These are phyloP conservation scores for Colistium nudipinnis DNA, from an alignment of 2,113 vertebrate species.

Conservation along the genomic window DNA sequence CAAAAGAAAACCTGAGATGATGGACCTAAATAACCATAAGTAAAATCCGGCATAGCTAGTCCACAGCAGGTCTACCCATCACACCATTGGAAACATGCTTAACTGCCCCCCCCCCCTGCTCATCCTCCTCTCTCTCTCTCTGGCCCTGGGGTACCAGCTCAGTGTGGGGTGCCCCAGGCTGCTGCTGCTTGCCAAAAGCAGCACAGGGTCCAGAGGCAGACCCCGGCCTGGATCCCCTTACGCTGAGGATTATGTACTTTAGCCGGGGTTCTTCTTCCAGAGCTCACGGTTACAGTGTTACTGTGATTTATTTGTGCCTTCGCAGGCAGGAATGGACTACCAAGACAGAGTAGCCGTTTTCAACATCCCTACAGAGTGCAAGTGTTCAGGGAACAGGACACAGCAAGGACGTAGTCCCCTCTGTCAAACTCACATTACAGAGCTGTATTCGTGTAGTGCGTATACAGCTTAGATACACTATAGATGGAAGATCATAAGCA, in stretches of 20 bases:
- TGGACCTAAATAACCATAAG: too few species aligned
- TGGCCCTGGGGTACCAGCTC: conserved; percentile 30
- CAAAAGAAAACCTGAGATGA: too few species aligned
- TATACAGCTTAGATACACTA: too few species aligned
- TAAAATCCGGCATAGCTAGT: too few species aligned
- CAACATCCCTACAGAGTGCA: conserved; percentile 13
- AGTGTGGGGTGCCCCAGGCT: conserved; percentile 6
- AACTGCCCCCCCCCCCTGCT: too few species aligned
- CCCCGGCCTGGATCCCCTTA: conserved; percentile 62
- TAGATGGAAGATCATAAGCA: too few species aligned
- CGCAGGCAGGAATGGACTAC: conserved; percentile 48
- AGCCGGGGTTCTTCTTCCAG: conserved; percentile 43
- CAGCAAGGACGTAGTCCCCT: conserved; percentile 30
- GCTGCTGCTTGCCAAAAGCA: conserved; percentile 56
- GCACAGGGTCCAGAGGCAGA: conserved; percentile 61
- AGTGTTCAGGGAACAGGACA: conserved; percentile 19
- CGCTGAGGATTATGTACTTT: conserved; percentile 68
- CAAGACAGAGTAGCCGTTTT: conserved; percentile 53
- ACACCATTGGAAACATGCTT: too few species aligned
- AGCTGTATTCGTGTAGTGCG: too few species aligned
- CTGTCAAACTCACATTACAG: conserved; percentile 28
- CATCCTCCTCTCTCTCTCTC: conserved; percentile 3
- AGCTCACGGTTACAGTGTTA: conserved; percentile 43
- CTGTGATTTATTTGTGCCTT: conserved; percentile 65
- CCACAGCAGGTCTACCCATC: too few species aligned